These are phyloP conservation scores for Tadarida brasiliensis DNA, from an alignment of 2,797 vertebrate genomes.

Conservation along the genomic window DNA sequence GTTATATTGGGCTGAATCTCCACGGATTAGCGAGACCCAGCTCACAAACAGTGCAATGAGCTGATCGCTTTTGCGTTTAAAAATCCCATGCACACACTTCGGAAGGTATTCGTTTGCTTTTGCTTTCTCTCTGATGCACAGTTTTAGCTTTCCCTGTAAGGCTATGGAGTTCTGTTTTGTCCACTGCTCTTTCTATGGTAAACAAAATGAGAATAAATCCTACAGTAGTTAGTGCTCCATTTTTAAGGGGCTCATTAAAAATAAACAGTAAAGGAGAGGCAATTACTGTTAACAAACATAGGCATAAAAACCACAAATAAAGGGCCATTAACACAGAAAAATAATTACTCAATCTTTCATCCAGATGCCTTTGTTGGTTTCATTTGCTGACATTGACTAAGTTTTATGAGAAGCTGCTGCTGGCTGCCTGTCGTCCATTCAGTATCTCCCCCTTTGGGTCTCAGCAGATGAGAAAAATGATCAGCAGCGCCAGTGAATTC, in stretches of 20 bases:
- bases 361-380: conserved; percentile 45
- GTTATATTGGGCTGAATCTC: background rate
- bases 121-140: background rate
- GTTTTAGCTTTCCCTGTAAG: conserved; percentile 25
- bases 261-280: conserved; percentile 74
- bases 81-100: background rate
- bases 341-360: conserved; percentile 73
- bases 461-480: background rate
- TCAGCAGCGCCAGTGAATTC: conserved; percentile 34
- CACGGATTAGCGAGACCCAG: background rate
- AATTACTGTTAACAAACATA: conserved; percentile 83
- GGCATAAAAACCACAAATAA: conserved; percentile 77
- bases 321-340: conserved; percentile 77
- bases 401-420: conserved; percentile 20
- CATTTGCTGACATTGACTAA: background rate
- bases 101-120: background rate
- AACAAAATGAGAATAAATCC: conserved; percentile 77
- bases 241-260: conserved; percentile 85
- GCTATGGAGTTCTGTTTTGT: conserved; percentile 22
- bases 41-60: rapidly evolving
- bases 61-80: background rate
- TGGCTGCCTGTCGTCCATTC: background rate
- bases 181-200: conserved; percentile 44
- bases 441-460: background rate
- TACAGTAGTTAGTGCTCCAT: conserved; percentile 74